Conservation (phyloP, 2,113 vertebrate species). For the Micromys minutus region DNA sequence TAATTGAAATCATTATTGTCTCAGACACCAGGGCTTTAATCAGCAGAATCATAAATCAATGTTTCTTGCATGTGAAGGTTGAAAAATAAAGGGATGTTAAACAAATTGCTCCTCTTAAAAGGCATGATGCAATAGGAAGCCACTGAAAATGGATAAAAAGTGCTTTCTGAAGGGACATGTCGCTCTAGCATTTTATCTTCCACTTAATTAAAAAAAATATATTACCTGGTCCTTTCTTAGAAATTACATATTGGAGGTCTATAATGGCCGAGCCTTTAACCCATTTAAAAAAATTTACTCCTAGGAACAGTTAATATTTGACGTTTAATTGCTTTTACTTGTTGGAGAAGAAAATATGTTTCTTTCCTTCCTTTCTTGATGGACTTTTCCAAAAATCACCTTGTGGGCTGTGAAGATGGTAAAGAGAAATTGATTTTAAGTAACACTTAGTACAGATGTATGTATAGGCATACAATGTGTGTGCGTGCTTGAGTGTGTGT, state of each 20-base stretch:
- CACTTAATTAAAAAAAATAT: conserved; percentile 75
- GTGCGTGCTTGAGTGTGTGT: too few species aligned
- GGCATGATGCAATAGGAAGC: conserved; percentile 71
- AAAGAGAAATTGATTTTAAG: conserved; percentile 44
- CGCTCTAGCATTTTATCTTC: conserved; percentile 64
- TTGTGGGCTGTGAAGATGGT: conserved; percentile 31
- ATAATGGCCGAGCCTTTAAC: conserved; percentile 71
- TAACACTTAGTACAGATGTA: not conserved
- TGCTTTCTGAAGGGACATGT: conserved; percentile 72
- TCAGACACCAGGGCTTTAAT: conserved; percentile 76
- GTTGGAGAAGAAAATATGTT: conserved; percentile 56
- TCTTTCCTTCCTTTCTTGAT: conserved; percentile 68
- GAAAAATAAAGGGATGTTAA: conserved; percentile 75
- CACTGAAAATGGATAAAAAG: conserved; percentile 74
- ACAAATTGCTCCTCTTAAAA: conserved; percentile 75
- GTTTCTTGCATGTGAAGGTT: conserved; percentile 70
- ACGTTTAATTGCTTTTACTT: conserved; percentile 74
- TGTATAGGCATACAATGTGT: too few species aligned
- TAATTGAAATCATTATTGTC: conserved; percentile 71
- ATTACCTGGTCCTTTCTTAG: conserved; percentile 72
- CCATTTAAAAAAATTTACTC: conserved; percentile 77
- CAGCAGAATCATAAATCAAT: conserved; percentile 74
- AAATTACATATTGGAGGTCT: conserved; percentile 75
- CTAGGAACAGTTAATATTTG: conserved; percentile 76
- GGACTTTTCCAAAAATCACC: conserved; percentile 66